These are phyloP conservation scores for Alviniconcha strummeri DNA, from an alignment of 2,888 invertebrate genomes.

Conservation along the genomic window DNA sequence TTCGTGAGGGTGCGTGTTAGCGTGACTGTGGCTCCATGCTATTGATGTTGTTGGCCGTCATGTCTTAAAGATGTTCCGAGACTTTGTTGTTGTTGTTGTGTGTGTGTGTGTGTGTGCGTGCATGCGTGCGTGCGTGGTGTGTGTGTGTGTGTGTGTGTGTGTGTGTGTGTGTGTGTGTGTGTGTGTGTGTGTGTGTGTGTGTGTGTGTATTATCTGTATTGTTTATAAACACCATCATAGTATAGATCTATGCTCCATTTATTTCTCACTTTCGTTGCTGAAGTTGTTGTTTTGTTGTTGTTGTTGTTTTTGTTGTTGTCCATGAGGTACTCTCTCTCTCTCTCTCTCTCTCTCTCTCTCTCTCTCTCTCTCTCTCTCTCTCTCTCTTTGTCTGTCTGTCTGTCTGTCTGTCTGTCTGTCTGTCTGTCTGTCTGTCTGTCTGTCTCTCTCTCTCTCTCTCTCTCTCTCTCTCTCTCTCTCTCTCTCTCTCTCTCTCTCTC, in stretches of 20 bases:
- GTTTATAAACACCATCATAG: too few species aligned
- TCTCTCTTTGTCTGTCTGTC: neutral
- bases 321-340: neutral
- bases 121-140: neutral
- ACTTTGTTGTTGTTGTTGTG: too few species aligned
- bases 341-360: slow-evolving; percentile 8
- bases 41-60: too few species aligned
- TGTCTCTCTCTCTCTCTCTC: neutral
- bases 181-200: slow-evolving; percentile 15
- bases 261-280: neutral
- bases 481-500: slow-evolving; percentile 2
- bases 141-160: neutral
- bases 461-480: slow-evolving; percentile 5
- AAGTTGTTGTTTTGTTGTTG: neutral
- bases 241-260: neutral
- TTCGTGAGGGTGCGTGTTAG: neutral
- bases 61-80: too few species aligned
- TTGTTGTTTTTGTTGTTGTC: neutral
- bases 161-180: neutral
- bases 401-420: neutral
- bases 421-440: neutral
- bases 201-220: neutral
- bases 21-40: neutral
- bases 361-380: neutral
- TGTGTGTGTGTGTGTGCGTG: slow-evolving; percentile 8